These are phyloP conservation scores for Epinephelus moara DNA, from an alignment of 2,113 vertebrate species.

Conservation along the genomic window DNA sequence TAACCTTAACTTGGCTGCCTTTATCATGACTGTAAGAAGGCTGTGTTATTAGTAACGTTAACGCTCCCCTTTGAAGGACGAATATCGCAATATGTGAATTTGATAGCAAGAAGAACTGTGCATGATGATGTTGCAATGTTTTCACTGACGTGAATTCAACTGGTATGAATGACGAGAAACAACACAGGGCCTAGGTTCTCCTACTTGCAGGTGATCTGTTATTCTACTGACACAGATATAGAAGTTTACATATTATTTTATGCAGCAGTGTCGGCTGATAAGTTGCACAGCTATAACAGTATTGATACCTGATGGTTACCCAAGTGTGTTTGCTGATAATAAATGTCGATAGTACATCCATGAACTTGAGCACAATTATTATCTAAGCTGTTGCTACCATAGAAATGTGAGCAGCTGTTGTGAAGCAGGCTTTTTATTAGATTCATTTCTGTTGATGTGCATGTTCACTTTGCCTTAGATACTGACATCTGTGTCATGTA, in stretches of 20 bases:
- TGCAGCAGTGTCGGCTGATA: not conserved
- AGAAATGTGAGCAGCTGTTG: slow-evolving; percentile 24
- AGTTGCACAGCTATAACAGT: not conserved
- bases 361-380: slow-evolving; percentile 38
- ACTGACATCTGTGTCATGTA: not conserved
- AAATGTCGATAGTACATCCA: not conserved
- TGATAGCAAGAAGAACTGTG: not conserved
- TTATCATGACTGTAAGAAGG: slow-evolving; percentile 7
- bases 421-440: not conserved
- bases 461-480: not conserved
- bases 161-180: slow-evolving; percentile 69
- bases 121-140: slow-evolving; percentile 66
- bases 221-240: not conserved
- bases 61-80: not conserved
- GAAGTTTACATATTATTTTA: not conserved
- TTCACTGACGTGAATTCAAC: slow-evolving; percentile 67
- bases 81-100: not conserved
- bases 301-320: not conserved
- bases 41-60: not conserved
- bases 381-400: slow-evolving; percentile 52
- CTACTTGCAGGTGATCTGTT: slow-evolving; percentile 23
- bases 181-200: slow-evolving; percentile 60
- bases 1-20: slow-evolving; percentile 53
- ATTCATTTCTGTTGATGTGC: not conserved
- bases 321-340: not conserved